Conservation (phyloP, 2,888 invertebrate genomes). For the Amphipoea oculea region DNA sequence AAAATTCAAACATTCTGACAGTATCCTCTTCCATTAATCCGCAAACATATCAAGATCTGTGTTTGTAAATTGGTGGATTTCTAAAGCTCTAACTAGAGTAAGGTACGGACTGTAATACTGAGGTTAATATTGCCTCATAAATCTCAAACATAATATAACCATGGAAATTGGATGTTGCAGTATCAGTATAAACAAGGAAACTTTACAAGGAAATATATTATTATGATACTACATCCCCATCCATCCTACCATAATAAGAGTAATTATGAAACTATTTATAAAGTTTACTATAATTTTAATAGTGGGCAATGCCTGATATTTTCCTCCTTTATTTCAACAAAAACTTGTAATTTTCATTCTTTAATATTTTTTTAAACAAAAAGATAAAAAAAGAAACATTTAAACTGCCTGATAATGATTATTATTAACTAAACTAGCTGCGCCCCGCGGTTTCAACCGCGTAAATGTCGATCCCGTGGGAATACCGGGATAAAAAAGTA, state of each 20-base stretch:
- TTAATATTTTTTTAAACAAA: background rate
- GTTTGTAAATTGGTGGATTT: background rate
- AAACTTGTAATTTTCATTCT: background rate
- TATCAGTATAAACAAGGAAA: constrained; percentile 51
- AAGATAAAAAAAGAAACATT: too few relatives aligned
- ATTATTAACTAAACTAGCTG: background rate
- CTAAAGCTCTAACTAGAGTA: background rate
- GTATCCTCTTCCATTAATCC: too few relatives aligned
- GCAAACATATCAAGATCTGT: too few relatives aligned
- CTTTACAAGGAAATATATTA: constrained; percentile 39
- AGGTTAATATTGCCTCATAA: background rate
- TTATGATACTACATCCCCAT: constrained; percentile 6
- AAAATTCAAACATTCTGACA: too few relatives aligned
- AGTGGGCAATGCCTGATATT: background rate
- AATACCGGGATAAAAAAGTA: too few relatives aligned
- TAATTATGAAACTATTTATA: constrained; percentile 29
- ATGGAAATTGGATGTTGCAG: constrained; percentile 21
- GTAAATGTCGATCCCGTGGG: too few relatives aligned
- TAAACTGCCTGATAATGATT: background rate
- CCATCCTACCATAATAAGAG: constrained; percentile 35
- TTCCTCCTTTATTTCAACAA: too few relatives aligned
- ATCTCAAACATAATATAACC: constrained; percentile 8
- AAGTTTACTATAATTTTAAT: constrained; percentile 8
- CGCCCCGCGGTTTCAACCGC: too few relatives aligned
- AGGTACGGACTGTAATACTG: background rate